Percentiles rank a stretch among this genome's conserved stretches.
These are phyloP conservation scores for Keiferia lycopersicella DNA, from an alignment of 2,888 invertebrate genomes.

Conservation along the genomic window DNA sequence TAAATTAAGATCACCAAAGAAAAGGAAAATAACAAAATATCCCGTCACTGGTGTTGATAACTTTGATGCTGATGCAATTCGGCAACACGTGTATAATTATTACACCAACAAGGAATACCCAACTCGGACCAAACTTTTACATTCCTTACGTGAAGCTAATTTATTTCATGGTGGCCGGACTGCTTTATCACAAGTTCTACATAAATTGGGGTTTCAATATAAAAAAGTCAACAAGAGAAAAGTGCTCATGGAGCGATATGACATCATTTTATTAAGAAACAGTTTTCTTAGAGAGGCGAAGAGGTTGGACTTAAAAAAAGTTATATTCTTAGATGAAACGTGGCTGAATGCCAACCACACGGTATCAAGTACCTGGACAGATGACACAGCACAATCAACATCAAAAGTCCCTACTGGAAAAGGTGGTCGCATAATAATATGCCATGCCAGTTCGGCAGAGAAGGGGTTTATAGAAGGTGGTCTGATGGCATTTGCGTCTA, in stretches of 20 bases:
- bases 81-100: background rate
- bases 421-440: constrained; percentile 33
- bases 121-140: too few relatives aligned
- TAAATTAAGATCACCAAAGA: background rate
- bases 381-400: constrained; percentile 29
- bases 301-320: too few relatives aligned
- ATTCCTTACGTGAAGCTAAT: too few relatives aligned
- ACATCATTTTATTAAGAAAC: too few relatives aligned
- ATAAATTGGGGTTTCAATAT: background rate
- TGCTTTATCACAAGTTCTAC: background rate
- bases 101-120: too few relatives aligned
- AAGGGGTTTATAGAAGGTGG: constrained; percentile 29
- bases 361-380: constrained; percentile 30
- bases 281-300: too few relatives aligned
- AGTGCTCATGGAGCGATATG: too few relatives aligned
- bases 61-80: background rate
- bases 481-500: constrained; percentile 30
- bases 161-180: too few relatives aligned
- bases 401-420: constrained; percentile 31
- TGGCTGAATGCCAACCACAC: constrained; percentile 35
- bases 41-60: background rate
- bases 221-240: background rate
- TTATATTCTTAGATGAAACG: constrained; percentile 32
- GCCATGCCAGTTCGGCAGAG: constrained; percentile 31
- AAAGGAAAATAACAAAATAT: background rate